Evolutionary conservation across 2,888 invertebrate species (phyloP).

Genomic region (Meta bourneti): DNA sequence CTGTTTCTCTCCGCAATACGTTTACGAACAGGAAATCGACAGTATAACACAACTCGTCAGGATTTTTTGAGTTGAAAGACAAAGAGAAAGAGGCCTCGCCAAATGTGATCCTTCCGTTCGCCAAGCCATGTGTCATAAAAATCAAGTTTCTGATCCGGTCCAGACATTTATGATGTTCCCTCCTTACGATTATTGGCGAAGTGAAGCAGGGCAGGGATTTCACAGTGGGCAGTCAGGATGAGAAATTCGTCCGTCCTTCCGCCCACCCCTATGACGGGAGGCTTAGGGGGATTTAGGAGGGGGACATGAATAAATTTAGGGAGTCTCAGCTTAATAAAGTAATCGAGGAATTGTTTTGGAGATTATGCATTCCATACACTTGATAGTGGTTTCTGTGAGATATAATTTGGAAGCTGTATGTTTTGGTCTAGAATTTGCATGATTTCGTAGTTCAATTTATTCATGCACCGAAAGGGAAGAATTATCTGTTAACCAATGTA

Average conservation of each 20-base stretch:
- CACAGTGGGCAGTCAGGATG: background rate
- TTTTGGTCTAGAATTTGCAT: too few relatives aligned
- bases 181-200: conserved; percentile 49
- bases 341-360: background rate
- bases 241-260: background rate
- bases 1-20: too few relatives aligned
- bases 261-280: background rate
- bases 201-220: conserved; percentile 59
- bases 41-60: too few relatives aligned
- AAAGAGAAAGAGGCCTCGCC: conserved; percentile 30
- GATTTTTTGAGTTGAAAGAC: background rate
- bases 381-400: too few relatives aligned
- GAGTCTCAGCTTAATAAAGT: background rate
- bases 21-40: too few relatives aligned
- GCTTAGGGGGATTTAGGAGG: conserved; percentile 20
- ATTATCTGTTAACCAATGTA: too few relatives aligned
- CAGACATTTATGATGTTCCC: conserved; percentile 45
- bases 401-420: too few relatives aligned
- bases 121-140: conserved; percentile 31
- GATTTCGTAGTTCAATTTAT: too few relatives aligned
- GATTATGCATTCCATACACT: too few relatives aligned
- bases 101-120: background rate
- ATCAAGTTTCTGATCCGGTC: background rate
- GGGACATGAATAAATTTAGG: conserved; percentile 46
- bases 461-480: too few relatives aligned